These are phyloP conservation scores for Octonoba sinensis DNA, from an alignment of 2,888 invertebrate species.

Conservation along the genomic window DNA sequence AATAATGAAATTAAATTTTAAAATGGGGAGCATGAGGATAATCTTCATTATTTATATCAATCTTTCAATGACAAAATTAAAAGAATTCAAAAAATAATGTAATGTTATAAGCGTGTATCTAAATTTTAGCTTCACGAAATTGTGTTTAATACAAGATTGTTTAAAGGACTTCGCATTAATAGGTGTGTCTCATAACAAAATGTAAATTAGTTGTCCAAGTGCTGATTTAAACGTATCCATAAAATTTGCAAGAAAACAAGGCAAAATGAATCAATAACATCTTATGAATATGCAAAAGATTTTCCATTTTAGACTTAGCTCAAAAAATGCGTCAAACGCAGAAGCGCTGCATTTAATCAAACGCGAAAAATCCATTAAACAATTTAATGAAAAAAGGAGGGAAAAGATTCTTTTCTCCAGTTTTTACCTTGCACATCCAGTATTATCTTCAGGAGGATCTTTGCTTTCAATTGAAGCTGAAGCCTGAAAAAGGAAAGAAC, in stretches of 20 bases:
- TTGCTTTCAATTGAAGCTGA: conserved; percentile 46
- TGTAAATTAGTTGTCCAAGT: no score
- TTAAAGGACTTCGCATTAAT: no score
- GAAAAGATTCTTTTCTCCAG: conserved; percentile 11
- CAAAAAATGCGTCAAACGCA: conserved; percentile 36
- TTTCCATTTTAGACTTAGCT: conserved; percentile 8
- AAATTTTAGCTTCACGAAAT: no score
- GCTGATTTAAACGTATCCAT: no score
- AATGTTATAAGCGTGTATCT: no score
- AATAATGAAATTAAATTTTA: no score
- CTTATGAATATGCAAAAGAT: conserved; percentile 49
- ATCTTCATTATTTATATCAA: no score
- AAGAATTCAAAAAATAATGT: no score
- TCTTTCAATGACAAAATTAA: no score
- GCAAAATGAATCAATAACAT: conserved; percentile 29
- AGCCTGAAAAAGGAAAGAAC: conserved; percentile 46
- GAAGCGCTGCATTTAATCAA: conserved; percentile 46
- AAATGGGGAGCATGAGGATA: no score
- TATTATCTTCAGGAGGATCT: conserved; percentile 58
- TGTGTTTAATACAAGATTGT: no score
- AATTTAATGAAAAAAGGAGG: conserved; percentile 36
- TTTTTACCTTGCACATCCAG: conserved; percentile 56
- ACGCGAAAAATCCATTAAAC: conserved; percentile 56
- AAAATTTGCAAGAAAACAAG: conserved; percentile 24
- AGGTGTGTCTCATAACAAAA: no score